A percentile compares a stretch with the other conserved stretches of the same genome.
Conservation (phyloP, 2,797 vertebrate genomes). For the Toxotes lorentzi region DNA sequence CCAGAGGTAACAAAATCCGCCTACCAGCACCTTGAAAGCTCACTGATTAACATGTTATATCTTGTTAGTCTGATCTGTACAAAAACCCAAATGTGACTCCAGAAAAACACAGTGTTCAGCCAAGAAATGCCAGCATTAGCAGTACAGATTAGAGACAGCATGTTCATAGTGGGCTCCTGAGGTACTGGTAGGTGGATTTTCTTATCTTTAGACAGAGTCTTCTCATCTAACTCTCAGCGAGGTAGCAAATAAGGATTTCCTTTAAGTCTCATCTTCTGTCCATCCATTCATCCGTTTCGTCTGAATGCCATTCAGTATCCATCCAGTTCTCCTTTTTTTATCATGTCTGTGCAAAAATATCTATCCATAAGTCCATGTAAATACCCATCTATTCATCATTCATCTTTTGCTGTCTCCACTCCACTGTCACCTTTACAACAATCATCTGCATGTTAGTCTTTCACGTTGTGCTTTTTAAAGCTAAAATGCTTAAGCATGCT, state of each 20-base stretch:
- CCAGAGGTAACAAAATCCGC: not conserved
- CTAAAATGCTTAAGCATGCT: conserved; percentile 51
- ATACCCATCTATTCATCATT: not conserved
- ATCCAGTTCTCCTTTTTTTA: not conserved
- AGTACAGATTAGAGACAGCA: not conserved
- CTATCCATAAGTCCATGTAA: conserved; percentile 8
- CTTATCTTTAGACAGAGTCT: not conserved
- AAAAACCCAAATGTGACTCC: not conserved
- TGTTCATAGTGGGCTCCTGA: not conserved
- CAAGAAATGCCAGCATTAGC: not conserved
- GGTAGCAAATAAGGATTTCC: not conserved
- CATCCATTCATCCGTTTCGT: not conserved
- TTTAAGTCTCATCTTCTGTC: not conserved
- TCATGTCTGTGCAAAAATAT: not conserved
- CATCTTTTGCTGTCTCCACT: conserved; percentile 41
- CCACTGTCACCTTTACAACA: conserved; percentile 44
- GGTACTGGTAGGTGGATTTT: not conserved
- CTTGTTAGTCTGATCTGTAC: not conserved
- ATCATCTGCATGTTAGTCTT: conserved; percentile 64
- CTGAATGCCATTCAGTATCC: not conserved
- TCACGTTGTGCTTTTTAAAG: conserved; percentile 53
- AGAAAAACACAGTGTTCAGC: not conserved
- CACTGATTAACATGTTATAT: not conserved
- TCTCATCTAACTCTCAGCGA: not conserved
- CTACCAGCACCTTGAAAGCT: not conserved